Evolutionary conservation across 2,797 vertebrate genomes (phyloP), one percentile per base, ranked within the genome.

Genomic region (Telmatherina bonti): DNA sequence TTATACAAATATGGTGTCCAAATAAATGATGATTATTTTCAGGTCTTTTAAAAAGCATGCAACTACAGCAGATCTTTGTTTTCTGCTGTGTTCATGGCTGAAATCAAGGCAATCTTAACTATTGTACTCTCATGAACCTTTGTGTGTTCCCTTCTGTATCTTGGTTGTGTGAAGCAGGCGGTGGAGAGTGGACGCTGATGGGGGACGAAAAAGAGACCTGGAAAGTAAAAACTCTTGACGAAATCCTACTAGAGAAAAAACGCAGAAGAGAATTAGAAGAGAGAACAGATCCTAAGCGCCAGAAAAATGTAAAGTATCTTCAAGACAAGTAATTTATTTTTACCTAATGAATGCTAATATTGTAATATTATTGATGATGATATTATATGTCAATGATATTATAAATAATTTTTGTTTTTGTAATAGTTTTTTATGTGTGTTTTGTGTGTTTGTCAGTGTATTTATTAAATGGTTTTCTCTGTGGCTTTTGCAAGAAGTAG

Each of bases 201-300:
- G 98, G 97, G 96, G 97, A 99, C 98, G 96, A 97, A 97, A 99
- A 99, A 95, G 97, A 99, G 91, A 98, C 95, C 93, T 99, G 97
- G 98, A 99, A 99, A 92, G 98, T 99, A 88, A 99, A 99, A 93
- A 99, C 97, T 77, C 96, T 99, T 94, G 97, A 99, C 93, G 98
- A 99, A 88, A 99, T 99, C 91, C 94, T 99, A 60, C 96, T 95
- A 85, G 98, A 99, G 92, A 99, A 99, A 89, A 99, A 98, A 73
- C 95, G 97, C 79, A 95, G 98, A 92, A 95, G 96, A 90, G 97
- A 99, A 86, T 95, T 99, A 85, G 97, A 99, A 75, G 97, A 98
- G 88, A 97, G 95, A 87, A 94, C 95, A 53, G 96, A 99, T 59
- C 92, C 93, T 64, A 98, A 98, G 83, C 96, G 94, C 55, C 89